Conservation (phyloP, 2,113 vertebrate genomes). For the Forbesichthys agassizii region DNA sequence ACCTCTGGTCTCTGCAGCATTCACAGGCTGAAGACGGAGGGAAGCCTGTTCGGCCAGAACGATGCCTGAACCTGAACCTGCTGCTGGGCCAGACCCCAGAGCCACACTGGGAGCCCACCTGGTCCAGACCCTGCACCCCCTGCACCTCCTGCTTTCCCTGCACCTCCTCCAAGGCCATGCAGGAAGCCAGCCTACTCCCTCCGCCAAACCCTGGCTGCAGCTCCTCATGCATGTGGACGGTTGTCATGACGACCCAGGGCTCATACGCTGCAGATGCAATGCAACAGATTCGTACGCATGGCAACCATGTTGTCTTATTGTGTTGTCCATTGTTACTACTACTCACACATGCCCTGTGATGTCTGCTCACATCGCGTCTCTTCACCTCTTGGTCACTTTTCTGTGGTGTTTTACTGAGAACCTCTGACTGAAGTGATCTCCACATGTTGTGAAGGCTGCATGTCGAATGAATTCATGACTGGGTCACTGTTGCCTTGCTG, state of each 20-base stretch:
- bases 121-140: too few species aligned
- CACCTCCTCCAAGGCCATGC: neutral
- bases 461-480: constrained; percentile 5
- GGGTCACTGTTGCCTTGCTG: constrained; percentile 33
- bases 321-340: constrained; percentile 52
- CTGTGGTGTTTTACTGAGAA: constrained; percentile 1
- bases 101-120: constrained; percentile 50
- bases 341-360: constrained; percentile 47
- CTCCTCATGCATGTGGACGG: constrained; percentile 35
- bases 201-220: constrained; percentile 28
- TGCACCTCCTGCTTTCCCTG: too few species aligned
- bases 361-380: constrained; percentile 50
- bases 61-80: constrained; percentile 47
- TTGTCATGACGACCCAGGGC: constrained; percentile 30
- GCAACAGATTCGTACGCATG: constrained; percentile 29
- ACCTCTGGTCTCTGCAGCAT: constrained; percentile 48
- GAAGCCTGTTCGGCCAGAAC: constrained; percentile 63
- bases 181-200: constrained; percentile 14
- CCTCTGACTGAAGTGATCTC: constrained; percentile 7
- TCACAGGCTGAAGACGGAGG: constrained; percentile 71
- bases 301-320: constrained; percentile 22
- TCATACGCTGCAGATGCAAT: constrained; percentile 20
- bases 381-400: constrained; percentile 29
- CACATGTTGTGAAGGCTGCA: constrained; percentile 8
- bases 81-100: constrained; percentile 7